Conservation (phyloP, 2,888 invertebrate species). For the Villa cingulata region DNA sequence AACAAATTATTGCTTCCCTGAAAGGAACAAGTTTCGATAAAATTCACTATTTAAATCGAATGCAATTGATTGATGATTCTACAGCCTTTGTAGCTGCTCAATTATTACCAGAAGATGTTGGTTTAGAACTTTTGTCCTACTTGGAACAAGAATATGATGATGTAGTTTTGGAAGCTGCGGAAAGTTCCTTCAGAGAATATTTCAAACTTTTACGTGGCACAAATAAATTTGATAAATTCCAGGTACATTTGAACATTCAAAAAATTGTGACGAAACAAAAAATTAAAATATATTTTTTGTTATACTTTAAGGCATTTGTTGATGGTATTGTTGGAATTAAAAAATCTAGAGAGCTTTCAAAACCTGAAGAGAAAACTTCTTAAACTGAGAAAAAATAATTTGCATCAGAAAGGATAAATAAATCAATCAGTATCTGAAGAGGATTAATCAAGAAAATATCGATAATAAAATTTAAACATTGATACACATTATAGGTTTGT, state of each 20-base stretch:
- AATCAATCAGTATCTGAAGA: too few relatives aligned
- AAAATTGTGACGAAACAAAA: not conserved
- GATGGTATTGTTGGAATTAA: not conserved
- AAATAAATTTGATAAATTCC: not conserved
- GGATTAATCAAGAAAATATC: too few relatives aligned
- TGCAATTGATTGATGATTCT: conserved; percentile 57
- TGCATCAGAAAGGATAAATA: too few relatives aligned
- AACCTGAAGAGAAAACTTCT: too few relatives aligned
- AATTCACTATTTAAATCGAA: conserved; percentile 43
- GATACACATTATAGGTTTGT: too few relatives aligned
- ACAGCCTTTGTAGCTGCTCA: conserved; percentile 45
- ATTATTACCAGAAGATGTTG: conserved; percentile 35
- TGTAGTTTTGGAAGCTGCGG: conserved; percentile 39
- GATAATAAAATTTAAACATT: too few relatives aligned
- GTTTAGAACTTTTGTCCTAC: conserved; percentile 38
- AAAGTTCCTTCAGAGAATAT: not conserved
- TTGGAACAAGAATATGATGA: conserved; percentile 42
- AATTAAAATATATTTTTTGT: not conserved
- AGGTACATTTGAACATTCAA: not conserved
- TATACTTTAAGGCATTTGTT: not conserved
- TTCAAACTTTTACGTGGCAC: not conserved
- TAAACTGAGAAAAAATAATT: too few relatives aligned
- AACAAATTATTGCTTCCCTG: conserved; percentile 2
- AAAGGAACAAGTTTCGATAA: conserved; percentile 6
- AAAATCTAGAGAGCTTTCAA: not conserved